phyloP scores from a whole-genome alignment of 2,113 vertebrate genomes.

The Elachura formosa region DNA sequence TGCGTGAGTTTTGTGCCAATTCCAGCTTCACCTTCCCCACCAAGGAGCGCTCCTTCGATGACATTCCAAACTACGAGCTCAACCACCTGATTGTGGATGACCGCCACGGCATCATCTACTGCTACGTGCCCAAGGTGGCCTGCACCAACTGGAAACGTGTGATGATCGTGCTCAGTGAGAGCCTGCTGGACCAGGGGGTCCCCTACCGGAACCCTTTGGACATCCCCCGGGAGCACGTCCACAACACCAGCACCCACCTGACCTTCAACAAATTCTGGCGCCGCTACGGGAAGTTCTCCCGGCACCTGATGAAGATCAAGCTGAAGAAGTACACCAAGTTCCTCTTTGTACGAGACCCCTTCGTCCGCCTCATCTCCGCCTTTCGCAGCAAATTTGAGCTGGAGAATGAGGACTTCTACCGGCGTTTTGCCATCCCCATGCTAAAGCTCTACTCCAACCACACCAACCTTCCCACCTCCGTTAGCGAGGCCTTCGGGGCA shows the following conservation, averaged over 20 bases:
- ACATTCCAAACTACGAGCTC: conserved; percentile 94
- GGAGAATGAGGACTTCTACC: conserved; percentile 92
- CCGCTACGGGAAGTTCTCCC: conserved; percentile 89
- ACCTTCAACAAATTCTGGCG: conserved; percentile 98
- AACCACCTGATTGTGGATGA: conserved; percentile 97
- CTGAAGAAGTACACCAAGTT: conserved; percentile 98
- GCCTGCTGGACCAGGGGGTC: conserved; percentile 80
- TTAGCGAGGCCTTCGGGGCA: conserved; percentile 81
- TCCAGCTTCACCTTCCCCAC: conserved; percentile 83
- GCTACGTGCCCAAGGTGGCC: conserved; percentile 96
- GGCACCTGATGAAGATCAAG: conserved; percentile 95
- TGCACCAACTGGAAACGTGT: conserved; percentile 98
- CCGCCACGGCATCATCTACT: conserved; percentile 94
- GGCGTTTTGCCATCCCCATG: conserved; percentile 85
- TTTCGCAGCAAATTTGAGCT: conserved; percentile 95
- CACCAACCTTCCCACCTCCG: conserved; percentile 79
- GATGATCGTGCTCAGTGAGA: conserved; percentile 94
- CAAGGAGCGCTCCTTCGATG: conserved; percentile 91
- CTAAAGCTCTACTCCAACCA: conserved; percentile 84
- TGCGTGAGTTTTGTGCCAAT: conserved; percentile 83
- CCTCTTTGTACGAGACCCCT: conserved; percentile 93
- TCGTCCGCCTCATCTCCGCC: conserved; percentile 94
- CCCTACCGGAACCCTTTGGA: conserved; percentile 88
- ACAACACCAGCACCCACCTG: conserved; percentile 91
- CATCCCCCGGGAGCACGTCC: conserved; percentile 83